Base-by-base conservation (phyloP, 1,140 invertebrate species). In the Cotesia glomerata region DNA sequence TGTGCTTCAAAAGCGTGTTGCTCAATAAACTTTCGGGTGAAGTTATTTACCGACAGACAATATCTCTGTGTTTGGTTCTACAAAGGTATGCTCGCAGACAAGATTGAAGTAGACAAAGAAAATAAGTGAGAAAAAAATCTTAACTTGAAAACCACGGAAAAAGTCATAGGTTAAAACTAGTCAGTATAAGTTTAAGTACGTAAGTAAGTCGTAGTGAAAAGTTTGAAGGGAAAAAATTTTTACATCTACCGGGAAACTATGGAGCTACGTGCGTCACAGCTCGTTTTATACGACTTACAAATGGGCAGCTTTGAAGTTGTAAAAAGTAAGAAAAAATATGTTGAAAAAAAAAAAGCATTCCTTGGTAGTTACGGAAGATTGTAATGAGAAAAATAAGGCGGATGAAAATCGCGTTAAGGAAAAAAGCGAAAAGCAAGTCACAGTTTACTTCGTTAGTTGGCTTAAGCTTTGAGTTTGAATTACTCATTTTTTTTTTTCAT, bases 391-490 rank as follows among this genome's bases (percentile, higher is more conserved):
- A 70, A 62, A 74, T 69, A 76, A 39, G 72, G 71, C 74, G 73
- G 70, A 81, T 81, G 80, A 81, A 83, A 81, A 81, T 83, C 76
- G 75, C 64, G 75, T 81, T 79, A 78, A 75, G 72, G 59, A 71
- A 75, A 34, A 67, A 65, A 79, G 76, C 74, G 74, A 74, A 70
- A 75, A 51, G 62, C 67, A 65, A 45, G 18, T 26, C 34, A 5
- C 61, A 64, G 72, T 34, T 75, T 73, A 51, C 75, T 74, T 69
- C 58, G 59, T 74, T 79, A 78, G 79, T 74, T 74, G 72, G 74
- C 73, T 78, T 77, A 78, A 75, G 72, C 71, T 74, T 45, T 32
- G 32, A 45, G 32, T 14, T 66, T 36, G 26, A 45, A 5, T 45
- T 9, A 11, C 39, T 45, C 39, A 8, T 45, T 45, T 45, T 45